A percentile compares a stretch with the other conserved stretches of the same genome.
These are phyloP conservation scores for Lepidochrysops patricia DNA, from an alignment of 2,888 invertebrate species.

Conservation along the genomic window DNA sequence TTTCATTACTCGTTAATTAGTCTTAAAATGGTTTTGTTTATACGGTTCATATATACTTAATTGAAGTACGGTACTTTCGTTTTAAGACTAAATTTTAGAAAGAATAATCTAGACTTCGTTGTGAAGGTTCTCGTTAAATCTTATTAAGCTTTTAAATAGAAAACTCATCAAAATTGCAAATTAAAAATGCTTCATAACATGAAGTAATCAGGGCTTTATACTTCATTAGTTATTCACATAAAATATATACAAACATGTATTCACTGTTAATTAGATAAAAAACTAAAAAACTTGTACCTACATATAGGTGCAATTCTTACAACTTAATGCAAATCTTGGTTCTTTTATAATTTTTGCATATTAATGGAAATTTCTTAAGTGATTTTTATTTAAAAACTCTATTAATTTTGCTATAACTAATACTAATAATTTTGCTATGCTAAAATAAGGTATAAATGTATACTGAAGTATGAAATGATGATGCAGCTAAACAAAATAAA, in stretches of 20 bases:
- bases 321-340: no score
- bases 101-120: background rate
- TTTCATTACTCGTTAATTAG: no score
- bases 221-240: background rate
- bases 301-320: no score
- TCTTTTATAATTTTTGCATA: no score
- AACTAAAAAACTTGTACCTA: background rate
- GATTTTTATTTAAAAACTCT: no score
- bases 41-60: no score
- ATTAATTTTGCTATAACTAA: no score
- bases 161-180: background rate
- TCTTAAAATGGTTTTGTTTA: background rate
- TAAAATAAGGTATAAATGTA: background rate
- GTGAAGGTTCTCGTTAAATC: background rate
- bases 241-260: no score
- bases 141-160: background rate
- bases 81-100: background rate
- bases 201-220: background rate
- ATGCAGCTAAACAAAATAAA: background rate
- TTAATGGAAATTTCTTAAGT: no score
- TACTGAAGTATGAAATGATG: background rate
- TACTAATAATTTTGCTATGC: no score
- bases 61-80: background rate
- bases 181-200: background rate
- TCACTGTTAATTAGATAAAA: background rate